Base-by-base conservation (phyloP, 2,888 invertebrate species). In the Trisateles emortualis region DNA sequence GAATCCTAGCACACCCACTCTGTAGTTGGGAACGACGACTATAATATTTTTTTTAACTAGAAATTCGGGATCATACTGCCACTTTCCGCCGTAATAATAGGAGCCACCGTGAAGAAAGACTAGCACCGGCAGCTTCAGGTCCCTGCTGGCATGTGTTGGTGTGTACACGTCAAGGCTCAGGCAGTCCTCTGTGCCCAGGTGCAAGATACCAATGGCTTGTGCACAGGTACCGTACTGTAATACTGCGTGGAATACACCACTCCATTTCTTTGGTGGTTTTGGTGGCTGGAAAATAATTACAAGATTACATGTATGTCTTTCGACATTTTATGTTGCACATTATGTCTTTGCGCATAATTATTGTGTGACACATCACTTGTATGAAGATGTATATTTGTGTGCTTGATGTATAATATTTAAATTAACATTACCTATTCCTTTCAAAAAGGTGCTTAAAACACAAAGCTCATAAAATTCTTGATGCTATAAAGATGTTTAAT, bases 41-140 rank as follows among this genome's bases (percentile, higher is more conserved):
- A 91, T 67, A 0, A 84, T 76, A 51, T 85, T 83, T 40, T 88
- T 90, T 4, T 71, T 70, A 73, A 92, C 88, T 54, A 92, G 79
- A 70, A 84, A 90, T 60, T 89, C 83, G 5, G 91, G 89, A 43
- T 91, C 86, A 52, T 92, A 92, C n/a, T 90, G 79, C 63, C 84
- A 83, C 62, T 90, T 90, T 50, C 82, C 83, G 30, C 92, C 92
- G 64, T 88, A 87, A 63, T 87, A 92, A 54, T 89, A 92, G 0
- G 81, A 90, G 29, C 92, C 92, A 0, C 92, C 92, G 54, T 92
- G 92, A 17, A 92, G 67, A 74, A 83, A 92, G 1, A 91, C 82
- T 16, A 92, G 72, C 1, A 92, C 91, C 0, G 92, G 90, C 0
- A 90, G 74, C 0, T 52, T 77, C 19, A 59, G 53, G 0, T 58